A percentile compares a stretch with the other conserved stretches of the same genome.
phyloP scores from a whole-genome alignment of 2,888 invertebrate species.

The Cryptocephalus moraei region DNA sequence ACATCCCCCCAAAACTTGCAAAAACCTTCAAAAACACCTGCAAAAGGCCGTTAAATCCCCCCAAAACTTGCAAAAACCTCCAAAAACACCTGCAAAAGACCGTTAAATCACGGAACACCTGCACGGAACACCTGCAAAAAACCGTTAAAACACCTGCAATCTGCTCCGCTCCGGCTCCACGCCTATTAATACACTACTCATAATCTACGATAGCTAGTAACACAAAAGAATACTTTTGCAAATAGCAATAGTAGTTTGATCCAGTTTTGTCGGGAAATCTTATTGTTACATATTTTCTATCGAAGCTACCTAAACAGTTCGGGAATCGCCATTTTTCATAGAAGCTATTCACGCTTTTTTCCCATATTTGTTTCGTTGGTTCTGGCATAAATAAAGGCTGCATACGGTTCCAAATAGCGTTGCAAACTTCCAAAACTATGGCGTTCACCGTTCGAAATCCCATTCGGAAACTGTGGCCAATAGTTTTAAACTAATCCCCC shows the following conservation, averaged over 20 bases:
- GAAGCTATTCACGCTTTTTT: background rate
- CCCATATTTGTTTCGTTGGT: background rate
- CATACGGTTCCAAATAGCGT: slow-evolving; percentile 3
- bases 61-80: too few species aligned
- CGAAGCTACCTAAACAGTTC: background rate
- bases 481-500: slow-evolving; percentile 11
- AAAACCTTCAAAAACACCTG: too few species aligned
- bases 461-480: slow-evolving; percentile 2
- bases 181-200: too few species aligned
- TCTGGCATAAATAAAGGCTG: background rate
- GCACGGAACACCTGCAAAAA: too few species aligned
- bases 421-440: slow-evolving; percentile 3
- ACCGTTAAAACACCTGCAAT: too few species aligned
- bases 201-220: slow-evolving; percentile 7
- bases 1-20: too few species aligned
- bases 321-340: slow-evolving; percentile 2
- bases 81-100: too few species aligned
- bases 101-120: too few species aligned
- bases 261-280: slow-evolving; percentile 1
- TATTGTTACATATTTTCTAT: too few species aligned
- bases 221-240: slow-evolving; percentile 9
- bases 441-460: slow-evolving; percentile 2
- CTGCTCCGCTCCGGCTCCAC: too few species aligned
- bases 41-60: too few species aligned
- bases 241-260: slow-evolving; percentile 13